phyloP scores from a whole-genome alignment of 2,797 vertebrate genomes.

The Xyrichtys novacula region DNA sequence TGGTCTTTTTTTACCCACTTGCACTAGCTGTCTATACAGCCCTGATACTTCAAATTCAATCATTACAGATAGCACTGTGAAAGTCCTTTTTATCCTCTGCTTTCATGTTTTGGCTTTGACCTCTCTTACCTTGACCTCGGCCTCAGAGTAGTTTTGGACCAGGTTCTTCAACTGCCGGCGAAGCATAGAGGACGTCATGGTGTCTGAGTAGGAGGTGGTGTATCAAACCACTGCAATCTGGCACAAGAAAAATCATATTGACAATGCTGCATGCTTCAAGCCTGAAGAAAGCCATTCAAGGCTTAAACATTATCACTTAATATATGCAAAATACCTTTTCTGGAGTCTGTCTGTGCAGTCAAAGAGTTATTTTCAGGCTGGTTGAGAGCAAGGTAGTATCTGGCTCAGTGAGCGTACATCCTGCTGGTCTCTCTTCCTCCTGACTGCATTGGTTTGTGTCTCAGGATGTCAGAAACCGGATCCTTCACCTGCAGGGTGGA shows the following conservation, averaged over 20 bases:
- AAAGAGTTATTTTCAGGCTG: neutral
- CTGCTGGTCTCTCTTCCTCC: constrained; percentile 54
- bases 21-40: no score
- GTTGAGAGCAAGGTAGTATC: constrained; percentile 1
- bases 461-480: constrained; percentile 48
- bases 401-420: constrained; percentile 62
- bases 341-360: constrained; percentile 23
- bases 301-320: neutral
- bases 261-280: neutral
- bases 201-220: constrained; percentile 54
- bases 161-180: constrained; percentile 98
- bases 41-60: no score
- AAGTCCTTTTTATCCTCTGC: neutral
- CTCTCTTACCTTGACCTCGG: constrained; percentile 93
- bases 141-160: constrained; percentile 99
- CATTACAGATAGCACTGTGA: no score
- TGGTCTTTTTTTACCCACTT: no score
- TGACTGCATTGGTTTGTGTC: constrained; percentile 44
- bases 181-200: constrained; percentile 98
- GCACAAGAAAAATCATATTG: constrained; percentile 20
- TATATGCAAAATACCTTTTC: constrained; percentile 43
- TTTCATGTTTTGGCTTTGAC: no score
- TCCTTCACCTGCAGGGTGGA: constrained; percentile 45
- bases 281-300: neutral
- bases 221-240: constrained; percentile 51